Percentiles rank a stretch among this genome's conserved stretches.
Evolutionary conservation across 2,113 vertebrate species (phyloP).

Genomic region (Ahaetulla prasina): DNA sequence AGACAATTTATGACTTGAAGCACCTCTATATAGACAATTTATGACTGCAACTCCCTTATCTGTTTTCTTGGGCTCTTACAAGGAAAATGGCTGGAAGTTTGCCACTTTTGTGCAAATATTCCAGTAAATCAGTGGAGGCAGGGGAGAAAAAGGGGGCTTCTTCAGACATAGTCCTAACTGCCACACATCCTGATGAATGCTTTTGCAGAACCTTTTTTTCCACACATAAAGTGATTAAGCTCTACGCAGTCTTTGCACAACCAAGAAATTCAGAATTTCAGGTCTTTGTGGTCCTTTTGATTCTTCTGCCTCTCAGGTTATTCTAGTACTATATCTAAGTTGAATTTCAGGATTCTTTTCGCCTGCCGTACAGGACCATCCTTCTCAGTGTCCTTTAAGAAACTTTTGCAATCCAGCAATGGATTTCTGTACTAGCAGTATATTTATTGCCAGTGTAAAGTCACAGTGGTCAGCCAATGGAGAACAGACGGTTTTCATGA

Average conservation of each 20-base stretch:
- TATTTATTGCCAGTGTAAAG: not conserved
- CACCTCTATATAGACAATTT: not conserved
- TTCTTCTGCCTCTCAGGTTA: not conserved
- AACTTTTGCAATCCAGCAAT: not conserved
- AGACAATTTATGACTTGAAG: not conserved
- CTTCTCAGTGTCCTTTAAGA: not conserved
- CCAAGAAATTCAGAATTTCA: no score
- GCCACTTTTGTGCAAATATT: not conserved
- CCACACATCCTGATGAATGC: not conserved
- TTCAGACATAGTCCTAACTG: not conserved
- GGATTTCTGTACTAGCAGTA: not conserved
- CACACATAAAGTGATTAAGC: not conserved
- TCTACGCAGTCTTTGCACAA: not conserved
- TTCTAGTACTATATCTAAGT: not conserved
- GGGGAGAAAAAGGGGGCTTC: not conserved
- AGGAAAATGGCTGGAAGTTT: not conserved
- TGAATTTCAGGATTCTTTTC: not conserved
- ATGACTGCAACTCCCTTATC: not conserved
- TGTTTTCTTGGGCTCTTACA: not conserved
- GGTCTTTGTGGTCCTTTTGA: not conserved
- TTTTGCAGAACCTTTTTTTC: not conserved
- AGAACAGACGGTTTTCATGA: not conserved
- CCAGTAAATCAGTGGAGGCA: not conserved
- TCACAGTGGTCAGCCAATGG: slow-evolving; percentile 3
- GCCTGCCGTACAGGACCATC: not conserved